phyloP scores from a whole-genome alignment of 2,888 invertebrate genomes.

The Amaurobius ferox region DNA sequence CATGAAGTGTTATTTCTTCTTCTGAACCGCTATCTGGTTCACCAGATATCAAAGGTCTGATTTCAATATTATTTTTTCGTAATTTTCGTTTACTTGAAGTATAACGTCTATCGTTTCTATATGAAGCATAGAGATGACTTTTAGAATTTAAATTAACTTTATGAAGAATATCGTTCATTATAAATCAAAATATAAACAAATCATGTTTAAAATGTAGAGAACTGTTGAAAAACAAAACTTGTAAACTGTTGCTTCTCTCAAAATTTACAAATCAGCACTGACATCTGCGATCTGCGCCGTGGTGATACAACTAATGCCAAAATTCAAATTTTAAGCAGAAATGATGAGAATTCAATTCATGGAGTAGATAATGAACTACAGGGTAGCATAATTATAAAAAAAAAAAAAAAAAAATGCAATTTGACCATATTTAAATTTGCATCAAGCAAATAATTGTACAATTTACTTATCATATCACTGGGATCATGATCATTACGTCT shows the following conservation, averaged over 20 bases:
- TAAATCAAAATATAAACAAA: background rate
- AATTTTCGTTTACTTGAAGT: conserved; percentile 48
- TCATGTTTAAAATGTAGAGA: background rate
- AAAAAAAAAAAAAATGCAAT: too few relatives aligned
- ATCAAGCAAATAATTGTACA: too few relatives aligned
- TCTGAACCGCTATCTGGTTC: conserved; percentile 51
- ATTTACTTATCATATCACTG: too few relatives aligned
- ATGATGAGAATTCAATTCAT: too few relatives aligned
- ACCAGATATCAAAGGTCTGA: conserved; percentile 44
- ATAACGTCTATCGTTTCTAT: conserved; percentile 43
- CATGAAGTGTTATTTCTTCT: conserved; percentile 64
- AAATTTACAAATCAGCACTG: too few relatives aligned
- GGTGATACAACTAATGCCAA: background rate
- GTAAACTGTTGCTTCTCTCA: too few relatives aligned
- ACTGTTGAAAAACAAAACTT: background rate
- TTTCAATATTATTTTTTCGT: conserved; percentile 30
- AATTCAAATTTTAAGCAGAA: too few relatives aligned
- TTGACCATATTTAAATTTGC: too few relatives aligned
- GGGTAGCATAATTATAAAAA: too few relatives aligned
- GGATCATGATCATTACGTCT: too few relatives aligned
- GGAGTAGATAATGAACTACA: too few relatives aligned
- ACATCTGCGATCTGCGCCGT: background rate
- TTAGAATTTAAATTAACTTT: conserved; percentile 36
- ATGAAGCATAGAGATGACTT: conserved; percentile 15
- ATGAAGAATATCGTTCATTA: conserved; percentile 38